These are phyloP conservation scores for Diuraphis noxia DNA, from an alignment of 1,140 invertebrate genomes.

Conservation along the genomic window DNA sequence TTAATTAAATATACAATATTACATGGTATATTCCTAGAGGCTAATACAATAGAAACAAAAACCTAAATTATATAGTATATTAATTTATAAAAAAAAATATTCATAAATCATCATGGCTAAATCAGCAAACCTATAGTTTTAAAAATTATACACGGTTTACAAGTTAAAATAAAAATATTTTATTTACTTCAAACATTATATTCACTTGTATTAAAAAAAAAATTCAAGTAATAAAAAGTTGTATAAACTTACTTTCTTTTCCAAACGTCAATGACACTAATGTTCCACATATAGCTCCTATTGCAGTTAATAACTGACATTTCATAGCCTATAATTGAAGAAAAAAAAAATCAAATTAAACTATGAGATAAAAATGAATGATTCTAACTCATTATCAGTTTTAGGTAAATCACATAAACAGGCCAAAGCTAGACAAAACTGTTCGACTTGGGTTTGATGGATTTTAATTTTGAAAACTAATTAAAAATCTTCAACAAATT, in stretches of 20 bases:
- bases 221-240: neutral
- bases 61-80: too few relatives aligned
- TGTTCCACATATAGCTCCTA: slow-evolving; percentile 92
- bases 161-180: neutral
- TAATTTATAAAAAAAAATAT: neutral
- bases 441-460: too few relatives aligned
- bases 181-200: neutral
- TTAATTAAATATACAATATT: too few relatives aligned
- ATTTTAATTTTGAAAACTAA: too few relatives aligned
- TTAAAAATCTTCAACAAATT: too few relatives aligned
- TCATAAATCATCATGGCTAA: neutral
- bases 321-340: slow-evolving; percentile 76
- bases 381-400: neutral
- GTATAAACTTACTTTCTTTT: slow-evolving; percentile 65
- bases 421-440: too few relatives aligned
- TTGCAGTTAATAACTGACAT: slow-evolving; percentile 87
- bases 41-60: too few relatives aligned
- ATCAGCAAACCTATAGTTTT: too few relatives aligned
- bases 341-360: neutral
- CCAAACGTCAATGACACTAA: slow-evolving; percentile 80
- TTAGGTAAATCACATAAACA: too few relatives aligned
- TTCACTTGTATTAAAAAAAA: neutral
- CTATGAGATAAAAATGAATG: neutral
- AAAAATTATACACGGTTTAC: neutral
- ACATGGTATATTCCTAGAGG: too few relatives aligned